Percentiles rank a stretch among this genome's conserved stretches.
phyloP scores from a whole-genome alignment of 2,888 invertebrate genomes.

The Volucella bombylans region DNA sequence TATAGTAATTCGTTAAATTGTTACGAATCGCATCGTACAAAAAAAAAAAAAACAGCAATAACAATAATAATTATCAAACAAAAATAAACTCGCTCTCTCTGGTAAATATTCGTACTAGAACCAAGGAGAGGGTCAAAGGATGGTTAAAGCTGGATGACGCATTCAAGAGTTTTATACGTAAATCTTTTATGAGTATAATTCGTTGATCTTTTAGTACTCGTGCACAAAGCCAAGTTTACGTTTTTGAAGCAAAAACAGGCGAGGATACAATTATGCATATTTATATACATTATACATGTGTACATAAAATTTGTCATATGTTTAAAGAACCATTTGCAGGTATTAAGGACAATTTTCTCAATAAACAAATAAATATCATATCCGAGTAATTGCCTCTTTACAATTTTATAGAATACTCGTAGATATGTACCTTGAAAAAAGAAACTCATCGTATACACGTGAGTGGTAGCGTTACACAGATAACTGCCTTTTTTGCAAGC shows the following conservation, averaged over 20 bases:
- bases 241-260: not conserved
- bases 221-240: not conserved
- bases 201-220: not conserved
- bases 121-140: not conserved
- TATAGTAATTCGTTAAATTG: not conserved
- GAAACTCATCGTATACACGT: not conserved
- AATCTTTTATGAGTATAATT: constrained; percentile 1
- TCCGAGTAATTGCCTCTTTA: not conserved
- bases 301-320: not conserved
- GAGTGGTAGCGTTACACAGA: not conserved
- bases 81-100: too few species aligned
- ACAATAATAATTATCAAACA: not conserved
- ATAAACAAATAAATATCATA: not conserved
- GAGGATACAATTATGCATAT: too few species aligned
- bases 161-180: not conserved
- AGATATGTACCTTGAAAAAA: not conserved
- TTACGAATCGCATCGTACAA: not conserved
- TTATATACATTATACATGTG: not conserved
- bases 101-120: too few species aligned
- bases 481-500: not conserved
- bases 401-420: not conserved
- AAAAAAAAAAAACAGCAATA: constrained; percentile 7
- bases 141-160: not conserved
- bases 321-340: not conserved
- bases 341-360: not conserved